A percentile compares a stretch with the other conserved stretches of the same genome.
phyloP scores from a whole-genome alignment of 2,888 invertebrate species.

The Myathropa florea region DNA sequence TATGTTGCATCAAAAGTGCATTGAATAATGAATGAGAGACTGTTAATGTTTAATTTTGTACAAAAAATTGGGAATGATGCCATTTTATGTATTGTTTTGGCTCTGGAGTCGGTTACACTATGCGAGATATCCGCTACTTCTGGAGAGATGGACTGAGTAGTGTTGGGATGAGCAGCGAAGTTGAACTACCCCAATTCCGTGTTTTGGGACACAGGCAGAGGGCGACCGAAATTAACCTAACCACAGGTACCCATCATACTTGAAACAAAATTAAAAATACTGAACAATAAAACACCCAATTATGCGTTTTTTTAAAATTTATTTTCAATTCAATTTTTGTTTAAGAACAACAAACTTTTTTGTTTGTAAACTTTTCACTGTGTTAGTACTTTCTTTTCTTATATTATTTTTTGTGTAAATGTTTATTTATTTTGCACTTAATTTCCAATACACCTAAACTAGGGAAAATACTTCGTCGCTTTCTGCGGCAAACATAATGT shows the following conservation, averaged over 20 bases:
- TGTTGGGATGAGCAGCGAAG: constrained; percentile 97
- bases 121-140: constrained; percentile 98
- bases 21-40: constrained; percentile 58
- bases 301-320: constrained; percentile 43
- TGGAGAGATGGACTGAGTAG: constrained; percentile 96
- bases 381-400: constrained; percentile 34
- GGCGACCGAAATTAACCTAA: constrained; percentile 95
- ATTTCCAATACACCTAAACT: constrained; percentile 43
- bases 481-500: not conserved
- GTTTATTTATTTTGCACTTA: constrained; percentile 53
- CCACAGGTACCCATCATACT: constrained; percentile 90
- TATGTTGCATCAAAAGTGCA: not conserved
- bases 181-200: constrained; percentile 98
- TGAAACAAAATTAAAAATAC: constrained; percentile 73
- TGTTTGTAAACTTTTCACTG: constrained; percentile 59
- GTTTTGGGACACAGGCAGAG: constrained; percentile 97
- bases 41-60: constrained; percentile 69
- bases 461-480: not conserved
- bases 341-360: constrained; percentile 24
- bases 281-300: constrained; percentile 66
- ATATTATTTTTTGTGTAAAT: constrained; percentile 27
- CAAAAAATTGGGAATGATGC: constrained; percentile 76
- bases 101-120: constrained; percentile 95
- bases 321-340: constrained; percentile 25
- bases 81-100: constrained; percentile 75